Conservation (phyloP, 2,888 invertebrate genomes). For the Lasioglossum oenotherae region DNA sequence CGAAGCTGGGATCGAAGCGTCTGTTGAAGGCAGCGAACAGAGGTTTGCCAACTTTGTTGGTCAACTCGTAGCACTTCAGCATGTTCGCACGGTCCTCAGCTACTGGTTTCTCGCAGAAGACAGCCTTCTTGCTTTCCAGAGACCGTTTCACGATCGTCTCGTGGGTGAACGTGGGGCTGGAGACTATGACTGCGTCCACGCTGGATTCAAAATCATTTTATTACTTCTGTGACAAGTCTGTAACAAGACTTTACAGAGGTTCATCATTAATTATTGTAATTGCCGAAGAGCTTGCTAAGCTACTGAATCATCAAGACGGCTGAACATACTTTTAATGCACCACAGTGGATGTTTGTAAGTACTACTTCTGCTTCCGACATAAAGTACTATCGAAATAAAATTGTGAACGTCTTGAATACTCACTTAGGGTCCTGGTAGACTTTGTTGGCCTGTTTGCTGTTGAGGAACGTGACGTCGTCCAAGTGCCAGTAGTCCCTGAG, state of each 20-base stretch:
- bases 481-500: conserved; percentile 86
- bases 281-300: too few species aligned
- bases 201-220: conserved; percentile 75
- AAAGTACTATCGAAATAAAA: not conserved
- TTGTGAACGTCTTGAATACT: conserved; percentile 52
- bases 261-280: too few species aligned
- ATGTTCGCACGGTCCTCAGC: conserved; percentile 86
- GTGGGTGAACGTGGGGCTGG: conserved; percentile 87
- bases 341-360: not conserved
- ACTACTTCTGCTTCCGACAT: not conserved
- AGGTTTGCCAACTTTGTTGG: conserved; percentile 85
- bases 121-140: conserved; percentile 86
- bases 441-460: conserved; percentile 84
- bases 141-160: conserved; percentile 86
- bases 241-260: not conserved
- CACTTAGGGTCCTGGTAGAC: conserved; percentile 86
- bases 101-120: conserved; percentile 90
- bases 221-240: not conserved
- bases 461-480: conserved; percentile 84
- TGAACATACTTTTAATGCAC: too few species aligned
- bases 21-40: conserved; percentile 89
- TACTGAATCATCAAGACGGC: too few species aligned
- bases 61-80: conserved; percentile 86
- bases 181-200: conserved; percentile 86
- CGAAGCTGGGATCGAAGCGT: conserved; percentile 88